Evolutionary conservation across 2,113 vertebrate species (phyloP).

Genomic region (Erythrolamprus reginae): DNA sequence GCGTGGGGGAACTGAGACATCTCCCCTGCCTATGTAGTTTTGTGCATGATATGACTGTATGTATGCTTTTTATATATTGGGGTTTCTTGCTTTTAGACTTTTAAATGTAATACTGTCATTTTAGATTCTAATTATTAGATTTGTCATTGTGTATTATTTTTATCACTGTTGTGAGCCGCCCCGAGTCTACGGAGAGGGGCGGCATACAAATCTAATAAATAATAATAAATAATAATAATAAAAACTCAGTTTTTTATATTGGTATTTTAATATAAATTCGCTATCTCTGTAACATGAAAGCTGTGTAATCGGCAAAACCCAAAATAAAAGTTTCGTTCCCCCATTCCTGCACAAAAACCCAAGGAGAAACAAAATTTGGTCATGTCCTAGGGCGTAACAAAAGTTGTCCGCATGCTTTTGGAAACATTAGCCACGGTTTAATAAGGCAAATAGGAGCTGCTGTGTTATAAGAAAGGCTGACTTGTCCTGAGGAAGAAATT

Average conservation of each 20-base stretch:
- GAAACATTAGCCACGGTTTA: constrained; percentile 52
- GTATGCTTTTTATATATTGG: too few species aligned
- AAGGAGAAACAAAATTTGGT: background rate
- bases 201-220: too few species aligned
- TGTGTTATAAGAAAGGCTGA: constrained; percentile 30
- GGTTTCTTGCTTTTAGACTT: too few species aligned
- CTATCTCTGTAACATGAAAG: background rate
- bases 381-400: background rate
- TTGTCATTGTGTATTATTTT: too few species aligned
- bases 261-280: background rate
- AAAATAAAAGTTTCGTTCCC: background rate
- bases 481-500: constrained; percentile 43
- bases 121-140: too few species aligned
- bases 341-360: background rate
- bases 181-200: too few species aligned
- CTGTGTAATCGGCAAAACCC: background rate
- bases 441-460: constrained; percentile 36
- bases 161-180: too few species aligned
- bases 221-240: too few species aligned
- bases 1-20: too few species aligned
- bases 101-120: too few species aligned
- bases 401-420: constrained; percentile 33
- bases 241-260: background rate
- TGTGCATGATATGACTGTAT: too few species aligned
- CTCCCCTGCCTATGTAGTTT: too few species aligned